These are phyloP conservation scores for Cataglyphis albicans DNA, from an alignment of 2,888 invertebrate species.

Conservation along the genomic window DNA sequence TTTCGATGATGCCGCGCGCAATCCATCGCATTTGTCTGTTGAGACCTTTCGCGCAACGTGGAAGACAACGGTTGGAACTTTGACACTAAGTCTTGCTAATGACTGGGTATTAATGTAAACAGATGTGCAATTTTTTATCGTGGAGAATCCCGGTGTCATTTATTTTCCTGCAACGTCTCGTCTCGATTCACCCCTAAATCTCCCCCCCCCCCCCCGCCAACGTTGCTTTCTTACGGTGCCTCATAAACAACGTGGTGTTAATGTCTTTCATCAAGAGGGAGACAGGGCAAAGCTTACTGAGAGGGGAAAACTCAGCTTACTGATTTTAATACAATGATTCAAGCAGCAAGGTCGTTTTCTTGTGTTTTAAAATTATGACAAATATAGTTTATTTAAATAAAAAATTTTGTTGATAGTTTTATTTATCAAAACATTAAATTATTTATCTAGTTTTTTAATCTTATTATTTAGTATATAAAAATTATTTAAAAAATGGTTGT, in stretches of 20 bases:
- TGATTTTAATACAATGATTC: conserved; percentile 56
- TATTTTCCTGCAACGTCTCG: conserved; percentile 61
- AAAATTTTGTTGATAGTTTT: conserved; percentile 6
- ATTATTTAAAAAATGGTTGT: neutral
- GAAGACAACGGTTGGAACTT: conserved; percentile 33
- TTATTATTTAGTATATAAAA: neutral
- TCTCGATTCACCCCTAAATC: conserved; percentile 55
- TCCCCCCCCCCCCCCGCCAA: conserved; percentile 31
- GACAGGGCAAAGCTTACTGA: conserved; percentile 40
- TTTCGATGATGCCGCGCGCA: conserved; percentile 24
- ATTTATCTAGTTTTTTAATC: too few relatives aligned
- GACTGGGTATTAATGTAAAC: conserved; percentile 65
- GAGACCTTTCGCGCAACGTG: conserved; percentile 17
- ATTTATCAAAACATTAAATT: neutral
- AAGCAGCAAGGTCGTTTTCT: neutral
- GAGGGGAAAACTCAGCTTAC: conserved; percentile 40
- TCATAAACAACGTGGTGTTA: conserved; percentile 76
- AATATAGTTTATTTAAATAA: conserved; percentile 4
- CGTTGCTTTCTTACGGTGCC: conserved; percentile 66
- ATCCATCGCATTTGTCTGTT: conserved; percentile 55
- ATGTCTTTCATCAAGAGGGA: conserved; percentile 68
- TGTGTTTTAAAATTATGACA: neutral
- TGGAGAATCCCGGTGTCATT: conserved; percentile 61
- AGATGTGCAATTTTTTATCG: conserved; percentile 64
- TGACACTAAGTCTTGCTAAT: conserved; percentile 62